Evolutionary conservation across 2,113 vertebrate genomes (phyloP).

Genomic region (Cathartes aura): DNA sequence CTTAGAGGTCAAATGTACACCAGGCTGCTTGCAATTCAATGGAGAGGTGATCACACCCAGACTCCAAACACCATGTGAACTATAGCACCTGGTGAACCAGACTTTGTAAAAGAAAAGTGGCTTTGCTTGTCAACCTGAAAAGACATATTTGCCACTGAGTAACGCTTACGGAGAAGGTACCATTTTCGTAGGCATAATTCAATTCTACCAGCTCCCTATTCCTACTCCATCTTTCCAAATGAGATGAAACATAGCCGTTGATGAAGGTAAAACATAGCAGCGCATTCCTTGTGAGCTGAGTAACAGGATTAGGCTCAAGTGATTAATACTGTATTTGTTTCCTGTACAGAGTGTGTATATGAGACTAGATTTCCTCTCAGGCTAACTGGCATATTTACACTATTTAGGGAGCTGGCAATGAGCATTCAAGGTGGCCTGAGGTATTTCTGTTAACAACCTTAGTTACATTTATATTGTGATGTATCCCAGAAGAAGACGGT

Average conservation of each 20-base stretch:
- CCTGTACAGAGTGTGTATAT: neutral
- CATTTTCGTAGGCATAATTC: neutral
- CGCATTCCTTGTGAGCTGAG: neutral
- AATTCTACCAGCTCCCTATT: neutral
- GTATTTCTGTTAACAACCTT: neutral
- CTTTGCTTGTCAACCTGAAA: neutral
- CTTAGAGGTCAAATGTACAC: neutral
- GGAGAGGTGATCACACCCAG: neutral
- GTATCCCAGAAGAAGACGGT: neutral
- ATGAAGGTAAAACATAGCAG: neutral
- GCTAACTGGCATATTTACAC: neutral
- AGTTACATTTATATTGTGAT: neutral
- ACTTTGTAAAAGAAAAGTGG: neutral
- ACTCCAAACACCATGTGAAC: neutral
- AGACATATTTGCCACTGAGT: rapidly evolving
- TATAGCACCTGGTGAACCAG: neutral
- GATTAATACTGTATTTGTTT: neutral
- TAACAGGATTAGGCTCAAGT: neutral
- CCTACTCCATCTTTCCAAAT: neutral
- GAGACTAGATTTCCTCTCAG: neutral
- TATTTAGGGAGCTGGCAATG: neutral
- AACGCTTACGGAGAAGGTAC: neutral
- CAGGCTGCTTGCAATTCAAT: neutral
- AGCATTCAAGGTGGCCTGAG: neutral
- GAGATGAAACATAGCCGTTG: neutral